Conservation (phyloP, 2,797 vertebrate species). For the Lateolabrax maculatus region DNA sequence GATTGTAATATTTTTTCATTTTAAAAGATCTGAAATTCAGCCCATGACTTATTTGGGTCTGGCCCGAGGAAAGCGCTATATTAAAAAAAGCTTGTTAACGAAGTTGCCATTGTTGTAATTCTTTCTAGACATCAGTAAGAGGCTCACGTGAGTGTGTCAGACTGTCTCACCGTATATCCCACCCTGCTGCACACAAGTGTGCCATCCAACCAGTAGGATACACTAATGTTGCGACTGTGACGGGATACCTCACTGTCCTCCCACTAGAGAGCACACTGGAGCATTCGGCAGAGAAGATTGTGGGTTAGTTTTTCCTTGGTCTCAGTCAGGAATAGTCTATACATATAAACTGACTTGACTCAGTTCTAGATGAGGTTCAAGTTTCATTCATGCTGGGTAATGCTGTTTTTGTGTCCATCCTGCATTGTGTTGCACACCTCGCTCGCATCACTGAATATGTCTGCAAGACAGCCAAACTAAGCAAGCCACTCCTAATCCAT, state of each 20-base stretch:
- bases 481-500: slow-evolving; percentile 65
- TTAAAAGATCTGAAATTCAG: no score
- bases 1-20: neutral
- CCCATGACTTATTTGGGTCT: no score
- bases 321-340: neutral
- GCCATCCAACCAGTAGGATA: neutral
- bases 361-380: neutral
- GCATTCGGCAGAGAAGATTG: neutral
- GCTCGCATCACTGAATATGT: slow-evolving; percentile 50
- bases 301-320: neutral
- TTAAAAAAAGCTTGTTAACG: neutral
- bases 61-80: no score
- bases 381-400: slow-evolving; percentile 12
- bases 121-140: neutral
- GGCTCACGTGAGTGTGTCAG: neutral
- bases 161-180: neutral
- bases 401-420: slow-evolving; percentile 32
- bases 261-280: neutral
- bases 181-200: neutral
- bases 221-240: neutral
- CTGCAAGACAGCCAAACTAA: slow-evolving; percentile 54
- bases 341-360: neutral
- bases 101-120: neutral
- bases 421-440: slow-evolving; percentile 39
- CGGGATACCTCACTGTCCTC: slow-evolving; percentile 7